Conservation (phyloP, 1,140 invertebrate species). For the Calliphora vicina region DNA sequence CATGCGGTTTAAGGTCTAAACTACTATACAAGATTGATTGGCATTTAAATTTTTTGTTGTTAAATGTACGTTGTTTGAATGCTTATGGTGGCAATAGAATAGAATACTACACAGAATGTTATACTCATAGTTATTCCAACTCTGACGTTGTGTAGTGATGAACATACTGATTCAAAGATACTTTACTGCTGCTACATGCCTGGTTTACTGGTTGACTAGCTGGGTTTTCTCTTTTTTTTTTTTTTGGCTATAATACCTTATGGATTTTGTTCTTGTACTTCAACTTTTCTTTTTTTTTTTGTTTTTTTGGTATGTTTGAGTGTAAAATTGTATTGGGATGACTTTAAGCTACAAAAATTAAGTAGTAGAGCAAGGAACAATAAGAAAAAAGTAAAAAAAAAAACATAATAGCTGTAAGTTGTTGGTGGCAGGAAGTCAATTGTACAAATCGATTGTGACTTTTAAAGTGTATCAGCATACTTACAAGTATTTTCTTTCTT, state of each 20-base stretch:
- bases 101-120: not conserved
- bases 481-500: not conserved
- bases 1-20: slow-evolving; percentile 30
- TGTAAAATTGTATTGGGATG: slow-evolving; percentile 15
- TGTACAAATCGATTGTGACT: slow-evolving; percentile 12
- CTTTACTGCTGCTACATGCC: not conserved
- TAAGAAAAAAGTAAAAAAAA: not conserved
- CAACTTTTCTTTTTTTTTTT: not conserved
- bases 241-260: slow-evolving; percentile 20
- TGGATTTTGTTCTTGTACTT: not conserved
- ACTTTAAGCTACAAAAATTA: not conserved
- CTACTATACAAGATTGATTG: slow-evolving; percentile 20
- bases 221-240: not conserved
- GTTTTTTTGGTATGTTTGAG: not conserved
- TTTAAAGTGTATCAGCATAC: slow-evolving; percentile 5
- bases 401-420: slow-evolving; percentile 2
- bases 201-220: slow-evolving; percentile 16
- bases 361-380: not conserved
- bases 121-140: not conserved
- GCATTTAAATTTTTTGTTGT: slow-evolving; percentile 17
- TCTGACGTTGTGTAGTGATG: not conserved
- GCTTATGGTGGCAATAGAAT: not conserved
- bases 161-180: no score
- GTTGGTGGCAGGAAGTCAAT: slow-evolving; percentile 26
- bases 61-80: slow-evolving; percentile 20